A percentile compares a stretch with the other conserved stretches of the same genome.
phyloP scores from a whole-genome alignment of 2,888 invertebrate species.

The Crocallis elinguaria region DNA sequence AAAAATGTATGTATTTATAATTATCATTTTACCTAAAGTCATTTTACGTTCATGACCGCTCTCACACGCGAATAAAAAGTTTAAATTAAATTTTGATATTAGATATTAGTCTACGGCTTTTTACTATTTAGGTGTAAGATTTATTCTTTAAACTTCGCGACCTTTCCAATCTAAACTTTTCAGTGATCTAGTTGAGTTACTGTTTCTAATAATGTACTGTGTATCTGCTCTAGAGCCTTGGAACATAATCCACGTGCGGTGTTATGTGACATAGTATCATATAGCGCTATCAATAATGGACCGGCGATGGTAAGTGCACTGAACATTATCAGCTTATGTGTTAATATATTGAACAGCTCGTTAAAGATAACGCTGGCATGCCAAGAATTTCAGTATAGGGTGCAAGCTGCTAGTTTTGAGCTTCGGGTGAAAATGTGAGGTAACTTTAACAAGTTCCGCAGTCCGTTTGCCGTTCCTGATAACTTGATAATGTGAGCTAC shows the following conservation, averaged over 20 bases:
- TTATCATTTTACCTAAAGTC: no score
- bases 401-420: conserved; percentile 33
- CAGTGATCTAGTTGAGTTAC: neutral
- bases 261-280: conserved; percentile 19
- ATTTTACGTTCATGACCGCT: no score
- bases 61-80: no score
- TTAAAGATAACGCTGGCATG: conserved; percentile 56
- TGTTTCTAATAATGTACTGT: neutral
- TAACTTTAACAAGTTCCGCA: conserved; percentile 34
- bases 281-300: conserved; percentile 31
- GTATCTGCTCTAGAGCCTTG: neutral
- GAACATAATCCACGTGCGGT: conserved; percentile 16
- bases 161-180: neutral
- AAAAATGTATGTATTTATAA: no score
- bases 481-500: neutral
- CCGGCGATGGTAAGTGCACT: conserved; percentile 51
- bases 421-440: conserved; percentile 39
- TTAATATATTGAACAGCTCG: conserved; percentile 63
- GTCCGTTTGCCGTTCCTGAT: conserved; percentile 3
- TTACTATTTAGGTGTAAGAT: no score
- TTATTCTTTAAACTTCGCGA: no score
- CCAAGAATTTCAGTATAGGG: conserved; percentile 52
- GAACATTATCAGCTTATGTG: conserved; percentile 64
- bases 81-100: no score
- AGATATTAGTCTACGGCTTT: no score